phyloP scores from a whole-genome alignment of 1,140 invertebrate genomes.

The Episyrphus balteatus region DNA sequence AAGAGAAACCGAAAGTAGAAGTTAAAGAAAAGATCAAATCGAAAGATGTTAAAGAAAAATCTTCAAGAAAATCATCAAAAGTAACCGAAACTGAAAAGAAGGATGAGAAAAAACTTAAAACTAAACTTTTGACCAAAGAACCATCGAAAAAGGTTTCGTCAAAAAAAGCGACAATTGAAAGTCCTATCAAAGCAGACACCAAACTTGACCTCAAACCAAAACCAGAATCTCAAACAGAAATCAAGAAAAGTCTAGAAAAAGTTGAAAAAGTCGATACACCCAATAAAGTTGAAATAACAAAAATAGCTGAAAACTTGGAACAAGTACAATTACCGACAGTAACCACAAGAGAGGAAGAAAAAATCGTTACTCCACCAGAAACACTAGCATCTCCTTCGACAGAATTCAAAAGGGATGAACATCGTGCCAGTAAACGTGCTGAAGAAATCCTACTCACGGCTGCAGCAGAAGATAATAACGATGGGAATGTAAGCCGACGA shows the following conservation, averaged over 20 bases:
- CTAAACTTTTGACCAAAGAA: not conserved
- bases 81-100: not conserved
- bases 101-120: constrained; percentile 2
- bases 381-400: too few relatives aligned
- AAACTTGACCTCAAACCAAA: not conserved
- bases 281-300: too few relatives aligned
- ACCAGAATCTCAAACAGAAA: too few relatives aligned
- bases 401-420: too few relatives aligned
- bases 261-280: not conserved
- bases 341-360: not conserved
- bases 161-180: not conserved
- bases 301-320: not conserved
- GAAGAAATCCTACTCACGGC: too few relatives aligned
- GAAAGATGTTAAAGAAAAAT: constrained; percentile 1
- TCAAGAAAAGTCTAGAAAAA: not conserved
- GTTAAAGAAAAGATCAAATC: constrained; percentile 17
- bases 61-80: constrained; percentile 5
- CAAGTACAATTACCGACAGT: not conserved
- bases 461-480: too few relatives aligned
- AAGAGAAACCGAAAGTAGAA: constrained; percentile 9
- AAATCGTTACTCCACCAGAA: not conserved
- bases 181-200: not conserved
- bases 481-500: too few relatives aligned
- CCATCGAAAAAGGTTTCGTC: constrained; percentile 1
- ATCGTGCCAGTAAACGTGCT: too few relatives aligned